Evolutionary conservation across 2,113 vertebrate species (phyloP), one percentile per base, ranked within the genome.

Genomic region (Forbesichthys papilliferus): DNA sequence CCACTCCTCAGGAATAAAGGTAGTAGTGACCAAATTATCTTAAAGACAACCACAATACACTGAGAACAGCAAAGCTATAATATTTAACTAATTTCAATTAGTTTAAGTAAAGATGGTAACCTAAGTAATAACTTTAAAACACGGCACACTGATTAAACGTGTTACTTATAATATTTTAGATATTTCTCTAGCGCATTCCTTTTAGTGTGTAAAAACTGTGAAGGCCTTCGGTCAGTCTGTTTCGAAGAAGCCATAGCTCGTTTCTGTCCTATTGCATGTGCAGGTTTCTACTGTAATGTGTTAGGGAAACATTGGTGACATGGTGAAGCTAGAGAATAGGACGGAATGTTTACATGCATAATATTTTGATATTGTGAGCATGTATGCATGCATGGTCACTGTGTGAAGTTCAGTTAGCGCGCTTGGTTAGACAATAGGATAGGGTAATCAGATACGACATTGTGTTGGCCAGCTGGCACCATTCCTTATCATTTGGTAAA

Each of bases 1-100:
- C 87, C 90, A 86, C 80, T 92, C 86, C 93, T 94, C 93, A 94
- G 93, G 93, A 92, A 93, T 84, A 86, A 91, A 70, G 86, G 86
- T 90, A 86, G 89, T 92, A 72, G 88, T 91, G 89, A 94, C 91
- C 92, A 92, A 93, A 93, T 83, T 87, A 61, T 79, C 77, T 81
- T 72, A 68, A 75, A 90, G 69, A 70, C 58, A 61, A 73, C 64
- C 83, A 27, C 27, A 27, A 27, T 27, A 27, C 64, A 75, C 66
- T 77, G 56, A 77, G 80, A 78, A 4, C 61, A 74, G 60, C 62
- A 71, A 66, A 60, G 74, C 63, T 70, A 48, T 60, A 14, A 27
- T 59, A 61, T 20, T 56, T 56, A 20, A 57, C 11, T 5, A 58
- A 13, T 54, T 64, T 57, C 18, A 14, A n/a, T 60, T 18, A 54